phyloP scores from a whole-genome alignment of 2,113 vertebrate species.

The Xenopus borealis region DNA sequence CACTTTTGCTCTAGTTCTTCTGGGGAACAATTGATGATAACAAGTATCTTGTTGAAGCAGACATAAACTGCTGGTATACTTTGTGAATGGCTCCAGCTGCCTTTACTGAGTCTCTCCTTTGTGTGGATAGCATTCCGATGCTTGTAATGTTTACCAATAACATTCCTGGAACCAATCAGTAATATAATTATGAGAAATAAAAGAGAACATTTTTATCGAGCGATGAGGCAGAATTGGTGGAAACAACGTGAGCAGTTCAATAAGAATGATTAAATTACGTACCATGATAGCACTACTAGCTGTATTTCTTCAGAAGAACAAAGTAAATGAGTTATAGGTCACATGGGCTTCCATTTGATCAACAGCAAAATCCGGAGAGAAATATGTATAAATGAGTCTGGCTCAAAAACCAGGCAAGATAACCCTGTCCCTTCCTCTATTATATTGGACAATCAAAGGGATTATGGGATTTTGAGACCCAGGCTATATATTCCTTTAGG shows the following conservation, averaged over 20 bases:
- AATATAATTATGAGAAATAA: background rate
- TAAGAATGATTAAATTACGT: background rate
- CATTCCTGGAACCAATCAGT: background rate
- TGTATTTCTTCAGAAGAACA: background rate
- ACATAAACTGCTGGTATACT: too few species aligned
- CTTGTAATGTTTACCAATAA: background rate
- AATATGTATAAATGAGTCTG: too few species aligned
- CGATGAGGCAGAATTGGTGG: background rate
- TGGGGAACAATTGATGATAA: too few species aligned
- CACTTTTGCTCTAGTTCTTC: too few species aligned
- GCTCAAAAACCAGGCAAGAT: too few species aligned
- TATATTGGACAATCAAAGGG: too few species aligned
- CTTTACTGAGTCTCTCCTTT: background rate
- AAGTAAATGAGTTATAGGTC: background rate
- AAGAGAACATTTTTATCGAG: slow-evolving; percentile 6
- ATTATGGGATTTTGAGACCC: too few species aligned
- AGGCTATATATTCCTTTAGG: too few species aligned
- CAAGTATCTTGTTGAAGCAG: too few species aligned
- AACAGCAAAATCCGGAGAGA: background rate
- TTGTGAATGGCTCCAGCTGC: background rate
- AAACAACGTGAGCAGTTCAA: background rate
- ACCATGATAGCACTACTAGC: background rate
- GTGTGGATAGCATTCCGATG: background rate
- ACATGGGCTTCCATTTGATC: background rate
- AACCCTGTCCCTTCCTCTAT: too few species aligned